Conservation (phyloP, 1,140 invertebrate species). For the Euglossa dilemma region DNA sequence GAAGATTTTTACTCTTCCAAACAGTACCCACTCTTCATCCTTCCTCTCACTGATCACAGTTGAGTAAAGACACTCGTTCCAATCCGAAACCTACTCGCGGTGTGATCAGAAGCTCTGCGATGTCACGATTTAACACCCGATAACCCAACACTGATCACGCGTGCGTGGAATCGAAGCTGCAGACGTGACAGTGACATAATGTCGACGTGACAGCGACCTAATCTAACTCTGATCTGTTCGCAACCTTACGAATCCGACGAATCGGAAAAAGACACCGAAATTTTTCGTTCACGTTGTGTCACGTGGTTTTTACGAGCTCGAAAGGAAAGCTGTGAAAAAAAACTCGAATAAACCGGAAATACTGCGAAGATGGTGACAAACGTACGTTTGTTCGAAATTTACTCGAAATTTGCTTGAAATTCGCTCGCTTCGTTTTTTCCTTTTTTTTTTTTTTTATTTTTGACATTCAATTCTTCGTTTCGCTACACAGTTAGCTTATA, state of each 20-base stretch:
- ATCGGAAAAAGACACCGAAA: neutral
- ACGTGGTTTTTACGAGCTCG: neutral
- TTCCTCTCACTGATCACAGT: too few species aligned
- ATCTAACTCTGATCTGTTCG: neutral
- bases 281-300: neutral
- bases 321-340: conserved; percentile 1
- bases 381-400: neutral
- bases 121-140: too few species aligned
- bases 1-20: too few species aligned
- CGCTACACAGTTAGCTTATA: conserved; percentile 51
- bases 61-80: too few species aligned
- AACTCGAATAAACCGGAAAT: neutral
- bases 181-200: neutral
- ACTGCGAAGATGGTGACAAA: too few species aligned
- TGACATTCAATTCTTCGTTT: conserved; percentile 29
- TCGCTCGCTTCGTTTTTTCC: too few species aligned
- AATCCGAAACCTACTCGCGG: too few species aligned
- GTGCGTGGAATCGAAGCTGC: neutral
- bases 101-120: too few species aligned
- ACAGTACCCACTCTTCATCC: too few species aligned
- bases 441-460: neutral
- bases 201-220: neutral
- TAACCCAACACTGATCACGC: neutral
- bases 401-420: neutral
- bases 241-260: neutral